phyloP scores from a whole-genome alignment of 2,113 vertebrate genomes.

The Recurvirostra avosetta region DNA sequence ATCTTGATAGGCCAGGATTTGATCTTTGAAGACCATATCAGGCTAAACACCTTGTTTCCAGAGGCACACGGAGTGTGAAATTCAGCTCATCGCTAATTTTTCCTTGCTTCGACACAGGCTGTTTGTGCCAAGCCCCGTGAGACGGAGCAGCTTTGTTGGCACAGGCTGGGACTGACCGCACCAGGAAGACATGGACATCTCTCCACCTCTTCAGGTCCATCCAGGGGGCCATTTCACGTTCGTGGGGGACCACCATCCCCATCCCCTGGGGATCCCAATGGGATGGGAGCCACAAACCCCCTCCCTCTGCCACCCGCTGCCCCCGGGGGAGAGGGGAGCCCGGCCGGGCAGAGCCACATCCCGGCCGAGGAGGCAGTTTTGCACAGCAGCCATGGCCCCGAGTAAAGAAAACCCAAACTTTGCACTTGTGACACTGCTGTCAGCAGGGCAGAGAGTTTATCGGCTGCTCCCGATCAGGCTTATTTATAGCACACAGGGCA shows the following conservation, averaged over 20 bases:
- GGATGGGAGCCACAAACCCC: not conserved
- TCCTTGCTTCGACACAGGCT: no score
- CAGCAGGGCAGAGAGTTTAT: not conserved
- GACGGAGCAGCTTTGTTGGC: not conserved
- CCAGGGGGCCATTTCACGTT: not conserved
- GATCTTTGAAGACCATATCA: not conserved
- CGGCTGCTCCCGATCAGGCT: not conserved
- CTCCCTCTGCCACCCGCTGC: not conserved
- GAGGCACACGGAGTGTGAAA: not conserved
- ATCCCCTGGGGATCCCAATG: not conserved
- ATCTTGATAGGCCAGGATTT: not conserved
- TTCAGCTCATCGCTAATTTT: not conserved
- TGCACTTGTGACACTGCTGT: not conserved
- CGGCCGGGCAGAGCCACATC: accelerated
- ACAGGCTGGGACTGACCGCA: accelerated
- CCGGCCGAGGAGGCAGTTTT: not conserved
- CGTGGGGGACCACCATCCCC: not conserved
- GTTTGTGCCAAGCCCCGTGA: not conserved
- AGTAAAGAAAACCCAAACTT: not conserved
- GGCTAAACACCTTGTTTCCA: not conserved
- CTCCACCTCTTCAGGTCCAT: not conserved
- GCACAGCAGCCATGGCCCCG: not conserved
- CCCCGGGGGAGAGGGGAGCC: not conserved
- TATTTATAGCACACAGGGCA: not conserved
- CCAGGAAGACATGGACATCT: not conserved